phyloP scores from a whole-genome alignment of 2,797 vertebrate genomes.

The Sylvilagus floridanus region DNA sequence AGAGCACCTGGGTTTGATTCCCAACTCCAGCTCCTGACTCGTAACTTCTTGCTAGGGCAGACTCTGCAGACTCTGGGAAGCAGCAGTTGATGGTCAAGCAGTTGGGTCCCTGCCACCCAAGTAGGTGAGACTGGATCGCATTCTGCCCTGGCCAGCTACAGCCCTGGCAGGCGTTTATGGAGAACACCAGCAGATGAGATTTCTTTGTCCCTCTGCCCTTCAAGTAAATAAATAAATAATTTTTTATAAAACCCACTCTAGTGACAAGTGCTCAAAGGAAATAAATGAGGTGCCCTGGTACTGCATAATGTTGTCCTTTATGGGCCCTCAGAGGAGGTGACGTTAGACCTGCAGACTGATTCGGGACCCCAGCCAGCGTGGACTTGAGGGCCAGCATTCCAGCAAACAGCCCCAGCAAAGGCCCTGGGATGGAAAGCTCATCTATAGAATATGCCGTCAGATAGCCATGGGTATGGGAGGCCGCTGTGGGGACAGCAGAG shows the following conservation, averaged over 20 bases:
- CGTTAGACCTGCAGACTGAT: neutral
- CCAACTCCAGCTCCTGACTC: too few species aligned
- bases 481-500: accelerated
- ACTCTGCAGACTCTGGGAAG: too few species aligned
- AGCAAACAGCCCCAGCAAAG: neutral
- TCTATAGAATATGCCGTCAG: neutral
- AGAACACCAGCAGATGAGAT: too few species aligned
- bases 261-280: neutral
- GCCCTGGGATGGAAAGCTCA: neutral
- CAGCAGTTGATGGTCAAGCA: too few species aligned
- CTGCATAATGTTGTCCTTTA: neutral
- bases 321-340: neutral
- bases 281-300: neutral
- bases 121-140: too few species aligned
- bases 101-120: too few species aligned
- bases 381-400: neutral
- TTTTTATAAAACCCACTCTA: neutral
- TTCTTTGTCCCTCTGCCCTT: too few species aligned
- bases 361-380: neutral
- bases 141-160: too few species aligned
- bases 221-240: too few species aligned
- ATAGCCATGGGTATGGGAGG: neutral
- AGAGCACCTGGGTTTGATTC: too few species aligned
- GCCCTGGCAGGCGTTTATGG: too few species aligned
- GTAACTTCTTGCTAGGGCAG: too few species aligned